Evolutionary conservation across 1,140 invertebrate genomes (phyloP), one percentile per base, ranked within the genome.

Genomic region (Teleogryllus occipitalis): DNA sequence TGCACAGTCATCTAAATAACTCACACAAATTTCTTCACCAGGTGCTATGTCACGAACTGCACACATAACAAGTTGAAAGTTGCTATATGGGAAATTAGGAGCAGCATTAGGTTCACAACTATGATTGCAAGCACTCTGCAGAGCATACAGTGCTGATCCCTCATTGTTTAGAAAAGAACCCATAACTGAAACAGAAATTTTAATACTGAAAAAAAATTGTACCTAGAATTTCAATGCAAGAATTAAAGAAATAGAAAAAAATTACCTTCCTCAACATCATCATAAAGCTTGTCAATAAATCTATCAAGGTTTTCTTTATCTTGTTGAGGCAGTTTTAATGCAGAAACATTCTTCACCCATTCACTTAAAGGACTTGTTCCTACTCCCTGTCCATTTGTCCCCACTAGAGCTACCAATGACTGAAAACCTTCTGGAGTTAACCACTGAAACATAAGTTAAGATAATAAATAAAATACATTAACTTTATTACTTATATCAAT

Each of bases 311-410:
- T 86, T 75, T 90, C 86, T 82, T 90, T 90, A 83, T 95, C 91
- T 18, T 91, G 88, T 39, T 90, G 87, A 22, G 90, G 85, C 81
- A 97, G 84, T 1, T 90, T 86, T 48, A 95, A 84, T 10, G 90
- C 88, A 47, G 91, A 89, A 77, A 94, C 91, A 82, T 93, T 93
- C 82, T 92, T 92, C 0, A 94, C 93, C 96, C 96, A 98, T 80
- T 91, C 88, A 81, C 94, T 92, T 74, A 98, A 91, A 0, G 96
- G 90, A 87, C 95, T 97, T 8, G 96, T 96, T 7, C 96, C 97
- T 82, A 98, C 93, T 79, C 97, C 97, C 88, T 98, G 97, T 0
- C 94, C 95, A 87, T 99, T 98, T 47, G 94, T 96, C 21, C 95
- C 96, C 82, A 98, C 90, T 49, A 98, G 87, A 48, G 96, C 95